Base-by-base conservation (phyloP, 2,113 vertebrate species). In the Turnix velox region DNA sequence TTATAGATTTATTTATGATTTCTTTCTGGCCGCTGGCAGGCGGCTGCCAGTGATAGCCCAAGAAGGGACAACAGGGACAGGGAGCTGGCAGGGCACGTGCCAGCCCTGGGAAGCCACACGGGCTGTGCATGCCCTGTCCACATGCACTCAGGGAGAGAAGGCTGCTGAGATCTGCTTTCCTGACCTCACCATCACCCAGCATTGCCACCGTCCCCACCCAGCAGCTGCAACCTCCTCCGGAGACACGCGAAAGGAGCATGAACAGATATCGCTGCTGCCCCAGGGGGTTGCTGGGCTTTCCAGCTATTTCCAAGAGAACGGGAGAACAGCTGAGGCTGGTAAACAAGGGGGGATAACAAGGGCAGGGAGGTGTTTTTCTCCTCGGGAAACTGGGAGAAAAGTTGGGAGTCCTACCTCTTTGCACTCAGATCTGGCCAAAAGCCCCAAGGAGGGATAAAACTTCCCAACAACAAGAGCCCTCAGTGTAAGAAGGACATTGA, bases 81-180 rank as follows among this genome's bases (percentile, higher is more conserved):
- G 8, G 28, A 25, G 52, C 14, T 39, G 52, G 48, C 5, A 2
- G 58, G 42, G 48, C 94, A 87, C 4, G 30, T 18, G 82, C 48
- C 15, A 0, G 46, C 54, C 51, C 25, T 0, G 18, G 46, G n/a
- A 12, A 33, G 63, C 39, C 0, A 0, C 92, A 48, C 5, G 12
- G 65, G 88, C 88, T 55, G 61, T 3, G 61, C 96, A 94, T 15
- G 94, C 77, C 16, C 37, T 23, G 4, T 2, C 14, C 40, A 1
- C 91, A 17, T 46, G 96, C 24, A 18, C 40, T 0, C 27, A 2
- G 12, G 18, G 4, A 43, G 52, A 59, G 37, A 76, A 25, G 3
- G 3, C 84, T 12, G 59, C n/a, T 9, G 2, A n/a, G 65, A 16
- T 75, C 33, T 10, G 42, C 15, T 42, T 42, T 12, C 48, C 78